phyloP scores from a whole-genome alignment of 2,888 invertebrate genomes.

The Sepioteuthis lessoniana region DNA sequence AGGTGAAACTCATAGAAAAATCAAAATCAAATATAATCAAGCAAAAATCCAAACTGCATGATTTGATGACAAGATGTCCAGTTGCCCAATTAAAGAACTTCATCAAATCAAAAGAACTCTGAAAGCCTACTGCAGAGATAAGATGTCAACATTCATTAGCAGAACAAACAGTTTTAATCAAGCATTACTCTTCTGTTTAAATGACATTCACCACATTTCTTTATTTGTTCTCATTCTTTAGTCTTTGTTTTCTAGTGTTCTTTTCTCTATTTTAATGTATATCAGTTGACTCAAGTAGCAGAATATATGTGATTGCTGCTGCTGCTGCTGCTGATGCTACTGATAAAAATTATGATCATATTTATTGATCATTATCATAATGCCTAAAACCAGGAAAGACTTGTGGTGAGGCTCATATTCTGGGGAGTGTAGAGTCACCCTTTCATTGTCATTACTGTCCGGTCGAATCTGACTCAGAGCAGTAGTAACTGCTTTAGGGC shows the following conservation, averaged over 20 bases:
- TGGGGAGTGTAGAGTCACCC: too few species aligned
- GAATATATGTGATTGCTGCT: background rate
- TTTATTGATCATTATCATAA: too few species aligned
- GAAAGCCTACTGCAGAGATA: background rate
- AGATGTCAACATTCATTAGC: conserved; percentile 33
- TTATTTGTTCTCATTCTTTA: background rate
- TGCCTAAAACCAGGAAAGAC: too few species aligned
- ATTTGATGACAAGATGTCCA: conserved; percentile 21
- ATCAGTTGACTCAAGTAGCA: background rate
- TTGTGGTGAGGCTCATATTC: too few species aligned
- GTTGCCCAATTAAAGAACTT: background rate
- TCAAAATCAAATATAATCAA: background rate
- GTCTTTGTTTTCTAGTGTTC: background rate
- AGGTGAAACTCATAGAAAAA: background rate
- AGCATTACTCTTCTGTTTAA: conserved; percentile 3
- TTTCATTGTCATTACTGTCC: too few species aligned
- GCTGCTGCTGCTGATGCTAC: background rate
- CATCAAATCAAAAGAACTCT: conserved; percentile 24
- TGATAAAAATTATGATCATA: too few species aligned
- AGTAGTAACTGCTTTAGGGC: too few species aligned
- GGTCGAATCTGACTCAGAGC: too few species aligned
- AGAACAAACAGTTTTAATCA: conserved; percentile 23
- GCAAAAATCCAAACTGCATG: background rate
- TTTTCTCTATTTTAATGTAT: background rate
- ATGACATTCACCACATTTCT: background rate